A percentile compares a stretch with the other conserved stretches of the same genome.
These are phyloP conservation scores for Campylomormyrus numenius DNA, from an alignment of 2,113 vertebrate species.

Conservation along the genomic window DNA sequence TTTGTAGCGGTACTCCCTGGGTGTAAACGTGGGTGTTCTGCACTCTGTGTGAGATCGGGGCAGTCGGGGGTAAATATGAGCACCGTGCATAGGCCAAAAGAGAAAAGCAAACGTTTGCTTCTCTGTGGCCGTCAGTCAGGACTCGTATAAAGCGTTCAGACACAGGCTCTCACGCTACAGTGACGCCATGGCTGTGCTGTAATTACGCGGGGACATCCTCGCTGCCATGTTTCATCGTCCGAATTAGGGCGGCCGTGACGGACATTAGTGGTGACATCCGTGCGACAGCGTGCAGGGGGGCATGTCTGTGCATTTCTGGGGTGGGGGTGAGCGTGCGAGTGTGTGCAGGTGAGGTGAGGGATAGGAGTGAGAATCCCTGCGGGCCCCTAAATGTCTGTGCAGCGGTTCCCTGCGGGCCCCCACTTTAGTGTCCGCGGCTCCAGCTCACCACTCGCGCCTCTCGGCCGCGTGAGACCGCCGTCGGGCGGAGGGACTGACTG, in stretches of 20 bases:
- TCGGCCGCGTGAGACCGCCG: neutral
- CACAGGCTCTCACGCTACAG: slow-evolving; percentile 66
- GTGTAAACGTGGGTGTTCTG: neutral
- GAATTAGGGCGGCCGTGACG: slow-evolving; percentile 61
- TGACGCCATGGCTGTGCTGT: slow-evolving; percentile 58
- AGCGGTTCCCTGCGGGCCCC: neutral
- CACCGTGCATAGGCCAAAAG: neutral
- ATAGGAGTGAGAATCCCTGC: neutral
- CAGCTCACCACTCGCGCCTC: neutral
- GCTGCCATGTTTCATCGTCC: slow-evolving; percentile 63
- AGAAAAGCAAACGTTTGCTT: slow-evolving; percentile 1
- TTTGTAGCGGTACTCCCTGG: neutral
- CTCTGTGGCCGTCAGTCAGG: slow-evolving; percentile 13
- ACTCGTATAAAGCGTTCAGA: slow-evolving; percentile 36
- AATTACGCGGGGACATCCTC: slow-evolving; percentile 68
- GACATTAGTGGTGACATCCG: slow-evolving; percentile 14
- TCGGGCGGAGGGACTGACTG: neutral
- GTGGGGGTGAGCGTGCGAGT: neutral
- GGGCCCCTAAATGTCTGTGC: neutral
- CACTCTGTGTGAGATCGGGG: neutral
- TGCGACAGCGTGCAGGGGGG: neutral
- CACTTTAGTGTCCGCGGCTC: neutral
- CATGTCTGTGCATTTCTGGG: neutral
- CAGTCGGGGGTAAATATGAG: neutral
- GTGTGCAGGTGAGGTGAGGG: neutral